A percentile compares a stretch with the other conserved stretches of the same genome.
These are phyloP conservation scores for Rana temporaria DNA, from an alignment of 2,113 vertebrate species.

Conservation along the genomic window DNA sequence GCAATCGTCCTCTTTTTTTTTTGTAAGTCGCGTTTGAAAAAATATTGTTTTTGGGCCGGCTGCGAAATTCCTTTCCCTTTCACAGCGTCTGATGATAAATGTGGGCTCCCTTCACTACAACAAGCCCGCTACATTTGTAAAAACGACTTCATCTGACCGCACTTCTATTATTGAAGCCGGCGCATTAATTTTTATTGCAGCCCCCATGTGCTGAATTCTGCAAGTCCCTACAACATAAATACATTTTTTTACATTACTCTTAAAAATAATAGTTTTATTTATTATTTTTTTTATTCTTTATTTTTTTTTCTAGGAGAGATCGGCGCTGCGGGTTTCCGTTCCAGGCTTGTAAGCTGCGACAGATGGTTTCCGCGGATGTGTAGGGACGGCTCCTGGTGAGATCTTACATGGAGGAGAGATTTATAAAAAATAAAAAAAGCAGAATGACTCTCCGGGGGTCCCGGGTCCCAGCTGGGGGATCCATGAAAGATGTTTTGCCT, in stretches of 20 bases:
- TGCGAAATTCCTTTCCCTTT: slow-evolving; percentile 7
- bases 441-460: not conserved
- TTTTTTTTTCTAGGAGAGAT: not conserved
- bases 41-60: slow-evolving; percentile 20
- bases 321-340: not conserved
- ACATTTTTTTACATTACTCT: not conserved
- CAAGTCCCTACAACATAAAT: slow-evolving; percentile 28
- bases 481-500: not conserved
- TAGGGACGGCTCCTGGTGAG: not conserved
- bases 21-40: not conserved
- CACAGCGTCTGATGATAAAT: slow-evolving; percentile 34
- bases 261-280: not conserved
- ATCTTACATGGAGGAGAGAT: not conserved
- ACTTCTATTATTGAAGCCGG: not conserved
- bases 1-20: not conserved
- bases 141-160: slow-evolving; percentile 45
- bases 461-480: not conserved
- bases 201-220: slow-evolving; percentile 22
- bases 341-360: not conserved
- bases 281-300: not conserved
- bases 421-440: too few relatives aligned
- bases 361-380: not conserved
- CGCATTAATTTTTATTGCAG: slow-evolving; percentile 25
- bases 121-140: slow-evolving; percentile 40
- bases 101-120: not conserved